Base-by-base conservation (phyloP, 1,140 invertebrate genomes). In the Frieseomelitta varia region DNA sequence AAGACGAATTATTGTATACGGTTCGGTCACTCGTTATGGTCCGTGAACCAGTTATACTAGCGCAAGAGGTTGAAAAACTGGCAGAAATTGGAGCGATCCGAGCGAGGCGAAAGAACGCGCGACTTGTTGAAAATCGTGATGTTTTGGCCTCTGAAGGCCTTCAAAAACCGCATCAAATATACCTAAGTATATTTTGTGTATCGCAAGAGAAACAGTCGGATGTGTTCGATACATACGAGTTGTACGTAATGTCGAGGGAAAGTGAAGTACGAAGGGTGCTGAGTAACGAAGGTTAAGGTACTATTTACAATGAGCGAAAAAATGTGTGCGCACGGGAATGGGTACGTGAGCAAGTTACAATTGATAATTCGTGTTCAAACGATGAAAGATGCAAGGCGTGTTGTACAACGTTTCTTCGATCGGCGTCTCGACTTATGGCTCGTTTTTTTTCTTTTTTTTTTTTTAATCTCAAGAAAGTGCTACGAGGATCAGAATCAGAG, bases 151-250 rank as follows among this genome's bases (percentile, higher is more conserved):
- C 21, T n/a, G 68, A 47, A n/a, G 39, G 68, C 24, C 24, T 47
- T 71, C 39, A 39, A 39, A 39, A 39, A 71, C 39, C 24, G 34
- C 39, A 17, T 72, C 51, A 53, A 15, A 27, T 27, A 24, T 72
- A 72, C 47, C n/a, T 27, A 72, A 72, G n/a, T 72, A 72, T 69
- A 69, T 69, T 69, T 69, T 69, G 68, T 47, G 47, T 34, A 39
- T 39, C 39, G 39, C n/a, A 53, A 30, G 27, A 21, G 27, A 74
- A 55, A 74, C 4, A 39, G 39, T 30, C 21, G 73, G 24, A 10
- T 39, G 30, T 75, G 21, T 75, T 56, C 14, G n/a, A 72, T 47
- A 4, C 39, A 14, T 71, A 47, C 39, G 24, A n/a, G 24, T 51
- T 51, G 47, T 69, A 56, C 72, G 53, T 74, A 74, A 74, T 24